phyloP scores from a whole-genome alignment of 2,113 vertebrate genomes.

The Myodes glareolus region DNA sequence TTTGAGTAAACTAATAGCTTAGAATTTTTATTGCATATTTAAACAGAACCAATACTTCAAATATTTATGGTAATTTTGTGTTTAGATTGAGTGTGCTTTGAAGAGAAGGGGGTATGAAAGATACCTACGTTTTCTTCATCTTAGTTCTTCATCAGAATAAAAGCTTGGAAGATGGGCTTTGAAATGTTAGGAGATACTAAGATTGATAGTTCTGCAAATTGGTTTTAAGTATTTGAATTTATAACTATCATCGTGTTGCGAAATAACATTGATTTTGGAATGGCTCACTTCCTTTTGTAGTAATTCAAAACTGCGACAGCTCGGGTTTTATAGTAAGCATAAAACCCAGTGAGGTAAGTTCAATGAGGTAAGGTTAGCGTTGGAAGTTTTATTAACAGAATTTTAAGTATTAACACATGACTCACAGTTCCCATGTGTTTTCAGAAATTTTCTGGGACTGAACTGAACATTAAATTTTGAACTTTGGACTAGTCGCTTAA shows the following conservation, averaged over 20 bases:
- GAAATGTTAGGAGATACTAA: slow-evolving; percentile 75
- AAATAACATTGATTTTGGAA: slow-evolving; percentile 88
- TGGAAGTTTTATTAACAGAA: slow-evolving; percentile 89
- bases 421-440: slow-evolving; percentile 86
- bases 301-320: slow-evolving; percentile 88
- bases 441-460: slow-evolving; percentile 84
- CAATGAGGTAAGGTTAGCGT: slow-evolving; percentile 87
- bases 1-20: slow-evolving; percentile 14
- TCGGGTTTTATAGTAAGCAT: slow-evolving; percentile 87
- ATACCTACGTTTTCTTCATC: slow-evolving; percentile 41
- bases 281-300: slow-evolving; percentile 85
- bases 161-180: slow-evolving; percentile 75
- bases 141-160: slow-evolving; percentile 35
- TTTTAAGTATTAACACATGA: slow-evolving; percentile 85
- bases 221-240: slow-evolving; percentile 87
- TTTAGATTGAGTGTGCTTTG: slow-evolving; percentile 46
- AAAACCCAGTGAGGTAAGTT: slow-evolving; percentile 88
- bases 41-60: slow-evolving; percentile 42
- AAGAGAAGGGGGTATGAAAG: not conserved
- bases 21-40: not conserved
- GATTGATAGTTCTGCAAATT: slow-evolving; percentile 83
- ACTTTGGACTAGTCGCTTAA: slow-evolving; percentile 83
- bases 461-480: slow-evolving; percentile 83
- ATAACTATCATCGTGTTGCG: slow-evolving; percentile 86
- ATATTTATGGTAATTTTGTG: slow-evolving; percentile 41